Evolutionary conservation across 2,888 invertebrate species (phyloP).

Genomic region (Dicranocentrus wangi): DNA sequence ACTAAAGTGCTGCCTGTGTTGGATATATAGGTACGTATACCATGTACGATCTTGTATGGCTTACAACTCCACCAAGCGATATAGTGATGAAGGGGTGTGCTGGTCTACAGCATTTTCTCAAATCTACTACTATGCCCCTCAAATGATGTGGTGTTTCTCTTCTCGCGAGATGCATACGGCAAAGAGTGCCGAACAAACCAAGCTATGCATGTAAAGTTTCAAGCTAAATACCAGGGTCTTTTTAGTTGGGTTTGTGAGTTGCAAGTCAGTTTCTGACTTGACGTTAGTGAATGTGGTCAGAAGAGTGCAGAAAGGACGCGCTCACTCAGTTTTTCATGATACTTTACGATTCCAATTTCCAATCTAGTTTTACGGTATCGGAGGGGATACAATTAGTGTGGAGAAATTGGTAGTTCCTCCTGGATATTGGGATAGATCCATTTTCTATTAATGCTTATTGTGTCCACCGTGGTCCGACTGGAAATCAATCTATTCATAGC

Average conservation of each 20-base stretch:
- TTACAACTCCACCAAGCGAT: background rate
- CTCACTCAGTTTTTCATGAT: background rate
- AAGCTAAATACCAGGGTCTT: conserved; percentile 16
- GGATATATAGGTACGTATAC: conserved; percentile 1
- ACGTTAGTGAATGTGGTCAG: conserved; percentile 61
- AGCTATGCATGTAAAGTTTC: conserved; percentile 4
- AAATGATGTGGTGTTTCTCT: background rate
- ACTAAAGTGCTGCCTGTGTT: background rate
- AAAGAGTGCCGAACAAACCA: conserved; percentile 9
- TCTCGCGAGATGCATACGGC: background rate
- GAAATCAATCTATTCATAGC: no score
- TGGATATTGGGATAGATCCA: no score
- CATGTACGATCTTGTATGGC: background rate
- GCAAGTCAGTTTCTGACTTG: conserved; percentile 62
- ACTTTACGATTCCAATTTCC: conserved; percentile 1
- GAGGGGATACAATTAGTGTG: no score
- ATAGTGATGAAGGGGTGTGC: conserved; percentile 13
- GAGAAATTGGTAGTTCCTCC: no score
- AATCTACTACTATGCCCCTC: conserved; percentile 11
- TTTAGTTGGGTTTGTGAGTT: conserved; percentile 38
- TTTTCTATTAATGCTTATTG: no score
- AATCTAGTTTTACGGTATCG: no score
- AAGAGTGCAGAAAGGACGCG: conserved; percentile 24
- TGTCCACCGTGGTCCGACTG: no score
- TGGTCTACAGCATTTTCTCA: conserved; percentile 21